phyloP scores from a whole-genome alignment of 2,888 invertebrate species.

The Platerodrilus igneus region DNA sequence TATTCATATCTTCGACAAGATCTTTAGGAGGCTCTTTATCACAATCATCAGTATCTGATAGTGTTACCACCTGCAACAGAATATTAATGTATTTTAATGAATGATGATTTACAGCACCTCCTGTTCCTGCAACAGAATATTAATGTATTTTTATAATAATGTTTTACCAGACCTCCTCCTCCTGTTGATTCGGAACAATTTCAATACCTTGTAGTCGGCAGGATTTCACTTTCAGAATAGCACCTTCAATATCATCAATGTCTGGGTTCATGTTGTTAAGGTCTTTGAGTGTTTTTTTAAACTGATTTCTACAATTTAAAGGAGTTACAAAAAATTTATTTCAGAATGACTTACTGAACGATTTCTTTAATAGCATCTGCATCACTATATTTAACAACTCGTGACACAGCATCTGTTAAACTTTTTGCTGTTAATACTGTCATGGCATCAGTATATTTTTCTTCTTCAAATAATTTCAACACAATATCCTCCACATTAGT shows the following conservation, averaged over 20 bases:
- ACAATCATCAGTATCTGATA: constrained; percentile 13
- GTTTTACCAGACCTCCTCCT: constrained; percentile 10
- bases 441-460: constrained; percentile 57
- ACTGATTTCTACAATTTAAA: constrained; percentile 15
- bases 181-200: constrained; percentile 12
- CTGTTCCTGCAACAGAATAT: not conserved
- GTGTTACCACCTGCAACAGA: constrained; percentile 4
- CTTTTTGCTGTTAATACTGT: constrained; percentile 69
- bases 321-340: not conserved
- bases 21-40: not conserved
- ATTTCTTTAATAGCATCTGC: constrained; percentile 36
- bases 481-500: constrained; percentile 58
- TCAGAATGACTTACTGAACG: constrained; percentile 21
- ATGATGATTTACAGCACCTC: not conserved
- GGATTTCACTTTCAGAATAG: no score
- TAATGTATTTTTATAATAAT: constrained; percentile 3
- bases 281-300: constrained; percentile 16
- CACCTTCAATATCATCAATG: constrained; percentile 14
- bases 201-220: no score
- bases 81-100: not conserved
- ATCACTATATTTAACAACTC: constrained; percentile 62
- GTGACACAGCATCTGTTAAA: constrained; percentile 72
- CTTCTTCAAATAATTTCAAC: constrained; percentile 57
- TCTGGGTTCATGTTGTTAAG: constrained; percentile 20
- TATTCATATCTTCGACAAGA: not conserved